A percentile compares a stretch with the other conserved stretches of the same genome.
These are phyloP conservation scores for Ormia ochracea DNA, from an alignment of 2,888 invertebrate species.

Conservation along the genomic window DNA sequence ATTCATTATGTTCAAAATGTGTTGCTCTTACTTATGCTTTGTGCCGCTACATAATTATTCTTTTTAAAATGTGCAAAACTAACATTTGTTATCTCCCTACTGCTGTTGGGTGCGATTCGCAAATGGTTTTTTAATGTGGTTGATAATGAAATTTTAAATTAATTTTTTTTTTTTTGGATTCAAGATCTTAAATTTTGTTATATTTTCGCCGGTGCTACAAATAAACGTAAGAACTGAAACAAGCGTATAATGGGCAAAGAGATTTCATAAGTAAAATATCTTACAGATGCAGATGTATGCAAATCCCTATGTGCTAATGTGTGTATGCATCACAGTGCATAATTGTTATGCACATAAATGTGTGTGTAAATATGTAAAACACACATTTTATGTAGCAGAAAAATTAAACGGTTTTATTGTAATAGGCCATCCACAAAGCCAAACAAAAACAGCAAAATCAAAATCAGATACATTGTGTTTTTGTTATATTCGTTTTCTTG, in stretches of 20 bases:
- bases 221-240: background rate
- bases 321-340: background rate
- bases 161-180: slow-evolving; percentile 5
- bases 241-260: background rate
- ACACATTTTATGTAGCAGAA: background rate
- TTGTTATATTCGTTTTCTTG: slow-evolving; percentile 24
- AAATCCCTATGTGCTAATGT: background rate
- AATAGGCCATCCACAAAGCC: slow-evolving; percentile 43
- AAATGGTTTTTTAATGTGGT: slow-evolving; percentile 15
- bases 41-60: no score
- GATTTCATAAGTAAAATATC: background rate
- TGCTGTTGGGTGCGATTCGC: background rate
- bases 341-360: background rate
- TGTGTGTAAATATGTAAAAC: background rate
- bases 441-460: slow-evolving; percentile 39
- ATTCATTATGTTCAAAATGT: no score
- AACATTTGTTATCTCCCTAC: background rate
- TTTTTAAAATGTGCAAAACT: background rate
- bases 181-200: background rate
- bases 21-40: no score
- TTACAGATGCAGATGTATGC: background rate
- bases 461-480: slow-evolving; percentile 22
- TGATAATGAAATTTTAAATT: slow-evolving; percentile 41
- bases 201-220: background rate
- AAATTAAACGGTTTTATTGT: slow-evolving; percentile 4